Evolutionary conservation across 2,113 vertebrate genomes (phyloP).

Genomic region (Onychorhynchus coronatus): DNA sequence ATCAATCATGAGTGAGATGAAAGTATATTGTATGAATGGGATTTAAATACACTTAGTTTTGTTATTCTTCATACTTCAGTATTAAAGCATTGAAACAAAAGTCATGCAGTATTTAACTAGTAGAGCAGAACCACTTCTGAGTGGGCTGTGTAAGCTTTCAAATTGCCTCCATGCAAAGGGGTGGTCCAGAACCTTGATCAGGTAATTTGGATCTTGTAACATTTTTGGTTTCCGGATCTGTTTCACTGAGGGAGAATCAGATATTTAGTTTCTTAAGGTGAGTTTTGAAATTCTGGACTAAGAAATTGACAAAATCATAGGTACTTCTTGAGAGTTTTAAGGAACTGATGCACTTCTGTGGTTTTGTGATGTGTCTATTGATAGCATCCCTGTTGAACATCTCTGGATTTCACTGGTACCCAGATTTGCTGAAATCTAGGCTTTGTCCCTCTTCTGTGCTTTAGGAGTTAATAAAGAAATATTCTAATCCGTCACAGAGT

Average conservation of each 20-base stretch:
- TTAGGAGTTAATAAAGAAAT: conserved; percentile 70
- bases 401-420: background rate
- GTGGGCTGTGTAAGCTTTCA: background rate
- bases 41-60: background rate
- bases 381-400: background rate
- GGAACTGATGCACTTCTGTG: background rate
- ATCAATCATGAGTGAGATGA: background rate
- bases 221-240: background rate
- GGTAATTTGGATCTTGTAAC: background rate
- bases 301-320: background rate
- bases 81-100: background rate
- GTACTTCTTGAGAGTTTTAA: background rate
- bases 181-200: background rate
- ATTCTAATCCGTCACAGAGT: conserved; percentile 55
- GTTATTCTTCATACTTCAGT: background rate
- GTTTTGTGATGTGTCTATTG: background rate
- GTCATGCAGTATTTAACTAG: background rate
- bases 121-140: background rate
- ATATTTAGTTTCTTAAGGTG: background rate
- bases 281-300: background rate
- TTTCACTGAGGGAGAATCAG: background rate
- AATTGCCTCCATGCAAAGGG: background rate
- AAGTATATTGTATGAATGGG: background rate
- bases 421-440: conserved; percentile 28
- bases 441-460: conserved; percentile 36